Evolutionary conservation across 1,140 invertebrate genomes (phyloP), one percentile per base, ranked within the genome.

Genomic region (Phortica variegata): DNA sequence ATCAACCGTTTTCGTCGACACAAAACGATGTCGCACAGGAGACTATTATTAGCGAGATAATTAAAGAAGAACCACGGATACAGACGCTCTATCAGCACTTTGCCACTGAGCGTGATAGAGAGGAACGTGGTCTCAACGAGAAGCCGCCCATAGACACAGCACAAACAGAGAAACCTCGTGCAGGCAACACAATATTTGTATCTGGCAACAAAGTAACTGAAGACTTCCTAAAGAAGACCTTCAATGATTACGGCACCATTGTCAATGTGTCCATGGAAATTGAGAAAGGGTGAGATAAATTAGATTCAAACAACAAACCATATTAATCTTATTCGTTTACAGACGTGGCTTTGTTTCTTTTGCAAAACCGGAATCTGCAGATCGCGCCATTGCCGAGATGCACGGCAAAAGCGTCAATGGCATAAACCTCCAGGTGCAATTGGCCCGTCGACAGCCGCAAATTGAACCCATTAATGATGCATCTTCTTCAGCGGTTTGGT

Each of bases 331-430:
- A 7, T 29, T 3, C 18, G 9, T n/a, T 50, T 55, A 3, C 34
- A 74, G 72, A 68, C 90, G 91, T 70, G 93, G 90, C 8, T 96
- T 95, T 79, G 83, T 97, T 6, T 93, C 93, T 3, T 97, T 96
- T 80, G 92, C 95, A 52, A 93, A 90, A 63, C 80, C 88, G 13
- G 92, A 95, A 53, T 84, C 87, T 26, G 90, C 93, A 10, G 87
- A 92, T 39, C 83, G 87, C 60, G 93, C 93, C 1, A 94, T 95
- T 52, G 82, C 84, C 45, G 89, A 93, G 79, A 86, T 95, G 79
- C 89, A 95, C 79, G 87, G 88, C 17, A 87, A 82, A 61, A 87
- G 84, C 80, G 86, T 88, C 13, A 86, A 82, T 56, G 90, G 89
- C 37, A 86, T 90, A 43, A 85, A 87, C 44, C 76, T 93, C 10